Base-by-base conservation (phyloP, 2,113 vertebrate genomes). In the Triplophysa rosa region DNA sequence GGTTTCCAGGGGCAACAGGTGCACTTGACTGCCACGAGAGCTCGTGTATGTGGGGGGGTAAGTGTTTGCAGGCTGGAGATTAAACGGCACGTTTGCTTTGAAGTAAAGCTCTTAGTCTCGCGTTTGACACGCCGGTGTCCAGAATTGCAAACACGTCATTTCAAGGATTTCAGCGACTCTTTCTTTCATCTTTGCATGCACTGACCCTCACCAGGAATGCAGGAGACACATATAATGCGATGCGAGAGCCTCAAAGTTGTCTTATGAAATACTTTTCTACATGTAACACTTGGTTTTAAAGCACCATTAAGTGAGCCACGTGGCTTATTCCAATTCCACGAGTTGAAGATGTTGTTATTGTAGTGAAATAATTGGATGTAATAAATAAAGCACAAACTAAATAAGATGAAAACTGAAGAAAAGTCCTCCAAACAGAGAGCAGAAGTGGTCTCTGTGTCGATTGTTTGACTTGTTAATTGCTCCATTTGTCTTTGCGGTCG, bases 1-100 rank as follows among this genome's bases (percentile, higher is more conserved):
- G 64, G 82, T 84, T 84, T 84, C 82, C 79, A 84, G 79, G 82
- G 82, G 79, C 82, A 84, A 84, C 79, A 19, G 67, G 58, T 67
- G 69, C 78, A 73, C 74, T 77, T 71, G 63, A 72, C 82, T 84
- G 73, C 49, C 54, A 29, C 23, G 42, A 62, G 66, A 67, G 26
- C 66, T 54, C 24, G 63, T 54, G 75, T 67, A 58, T 61, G 63
- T 49, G 74, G 59, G 64, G 61, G 23, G 61, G 45, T 63, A 76
- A 83, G 79, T 63, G 69, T 77, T 72, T 49, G 58, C 24, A 56
- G 78, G 19, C 58, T 21, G 42, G 26, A 77, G 67, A 56, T 52
- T 62, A 65, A 75, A 77, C 52, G 29, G 10, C 67, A 61, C 47
- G 63, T 77, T 84, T 67, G 63, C 16, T 69, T 80, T 65, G 71